A percentile compares a stretch with the other conserved stretches of the same genome.
Conservation (phyloP, 2,888 invertebrate species). For the Tenthredo mesomela region DNA sequence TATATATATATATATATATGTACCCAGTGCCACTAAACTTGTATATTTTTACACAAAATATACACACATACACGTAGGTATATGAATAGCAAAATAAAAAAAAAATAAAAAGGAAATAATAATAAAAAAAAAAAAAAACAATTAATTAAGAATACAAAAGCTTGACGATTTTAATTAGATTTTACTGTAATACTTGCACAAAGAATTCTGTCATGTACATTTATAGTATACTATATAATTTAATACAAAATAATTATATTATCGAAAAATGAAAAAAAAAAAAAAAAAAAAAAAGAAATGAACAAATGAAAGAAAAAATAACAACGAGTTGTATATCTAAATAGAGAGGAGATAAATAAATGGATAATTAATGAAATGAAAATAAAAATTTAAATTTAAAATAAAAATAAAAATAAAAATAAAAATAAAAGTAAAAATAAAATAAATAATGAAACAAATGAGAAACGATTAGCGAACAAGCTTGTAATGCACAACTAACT, state of each 20-base stretch:
- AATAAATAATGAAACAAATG: constrained; percentile 13
- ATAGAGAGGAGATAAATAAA: too few relatives aligned
- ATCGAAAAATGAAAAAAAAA: too few relatives aligned
- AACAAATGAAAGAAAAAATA: too few relatives aligned
- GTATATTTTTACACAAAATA: constrained; percentile 24
- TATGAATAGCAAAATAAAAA: neutral
- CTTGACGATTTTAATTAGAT: neutral
- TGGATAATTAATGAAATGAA: neutral
- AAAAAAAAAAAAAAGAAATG: neutral
- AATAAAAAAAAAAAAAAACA: neutral
- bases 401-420: too few relatives aligned
- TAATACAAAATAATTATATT: too few relatives aligned
- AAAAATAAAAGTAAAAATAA: neutral
- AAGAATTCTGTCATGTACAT: neutral
- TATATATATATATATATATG: too few relatives aligned
- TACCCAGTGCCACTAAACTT: constrained; percentile 25
- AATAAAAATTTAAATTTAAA: neutral
- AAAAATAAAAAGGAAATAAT: neutral
- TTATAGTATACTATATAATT: neutral
- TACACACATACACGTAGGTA: neutral
- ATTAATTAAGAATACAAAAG: neutral
- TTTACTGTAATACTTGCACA: constrained; percentile 25
- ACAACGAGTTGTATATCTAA: too few relatives aligned
- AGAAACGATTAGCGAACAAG: constrained; percentile 38
- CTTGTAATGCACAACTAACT: constrained; percentile 28